These are phyloP conservation scores for Geopemphigus sp. DNA, from an alignment of 1,140 invertebrate genomes.

Conservation along the genomic window DNA sequence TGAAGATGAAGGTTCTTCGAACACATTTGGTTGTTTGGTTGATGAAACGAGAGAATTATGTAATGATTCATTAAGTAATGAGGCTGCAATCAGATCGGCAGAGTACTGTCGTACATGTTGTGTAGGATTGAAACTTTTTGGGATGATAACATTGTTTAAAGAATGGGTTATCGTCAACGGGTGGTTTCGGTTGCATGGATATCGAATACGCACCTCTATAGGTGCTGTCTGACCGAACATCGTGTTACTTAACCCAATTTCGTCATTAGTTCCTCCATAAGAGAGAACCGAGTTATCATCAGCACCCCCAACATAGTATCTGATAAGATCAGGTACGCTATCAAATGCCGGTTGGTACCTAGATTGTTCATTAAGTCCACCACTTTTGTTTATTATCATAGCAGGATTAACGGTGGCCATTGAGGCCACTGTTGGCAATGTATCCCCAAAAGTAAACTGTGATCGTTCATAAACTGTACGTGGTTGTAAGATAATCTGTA, in stretches of 20 bases:
- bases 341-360: slow-evolving; percentile 67
- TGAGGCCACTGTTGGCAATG: neutral
- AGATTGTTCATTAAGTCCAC: neutral
- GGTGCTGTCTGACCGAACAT: neutral
- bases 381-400: neutral
- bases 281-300: neutral
- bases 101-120: neutral
- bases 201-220: slow-evolving; percentile 81
- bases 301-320: slow-evolving; percentile 88
- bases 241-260: neutral
- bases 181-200: slow-evolving; percentile 70
- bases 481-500: slow-evolving; percentile 76
- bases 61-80: neutral
- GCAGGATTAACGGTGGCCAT: neutral
- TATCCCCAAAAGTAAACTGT: slow-evolving; percentile 57
- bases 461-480: slow-evolving; percentile 88
- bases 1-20: neutral
- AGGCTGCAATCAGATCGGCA: too few relatives aligned
- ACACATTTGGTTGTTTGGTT: neutral
- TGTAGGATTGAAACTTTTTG: neutral
- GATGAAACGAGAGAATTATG: neutral
- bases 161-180: slow-evolving; percentile 60
- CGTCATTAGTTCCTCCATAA: slow-evolving; percentile 55
- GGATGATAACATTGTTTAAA: too few relatives aligned
- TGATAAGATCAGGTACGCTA: slow-evolving; percentile 89